Conservation (phyloP, 2,113 vertebrate genomes). For the Bambusicola thoracicus region DNA sequence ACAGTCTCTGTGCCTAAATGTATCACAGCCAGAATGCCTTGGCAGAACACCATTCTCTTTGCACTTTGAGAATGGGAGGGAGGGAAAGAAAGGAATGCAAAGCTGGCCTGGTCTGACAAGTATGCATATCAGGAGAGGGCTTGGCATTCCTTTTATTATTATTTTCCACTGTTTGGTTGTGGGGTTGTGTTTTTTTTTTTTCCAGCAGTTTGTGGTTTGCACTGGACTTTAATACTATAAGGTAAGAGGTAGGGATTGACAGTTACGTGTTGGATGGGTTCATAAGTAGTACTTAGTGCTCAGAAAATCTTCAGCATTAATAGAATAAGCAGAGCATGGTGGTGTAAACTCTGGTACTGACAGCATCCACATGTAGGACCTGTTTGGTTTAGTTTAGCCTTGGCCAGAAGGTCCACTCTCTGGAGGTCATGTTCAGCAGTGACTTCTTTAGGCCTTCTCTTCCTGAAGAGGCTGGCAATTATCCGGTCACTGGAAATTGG, state of each 20-base stretch:
- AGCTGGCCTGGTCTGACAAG: slow-evolving; percentile 20
- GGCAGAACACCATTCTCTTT: neutral
- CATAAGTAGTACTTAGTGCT: neutral
- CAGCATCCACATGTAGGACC: neutral
- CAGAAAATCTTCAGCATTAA: neutral
- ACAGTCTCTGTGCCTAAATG: neutral
- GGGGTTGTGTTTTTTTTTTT: neutral
- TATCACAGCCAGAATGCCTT: neutral
- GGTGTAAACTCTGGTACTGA: neutral
- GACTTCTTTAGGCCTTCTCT: neutral
- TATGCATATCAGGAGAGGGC: slow-evolving; percentile 32
- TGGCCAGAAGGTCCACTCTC: neutral
- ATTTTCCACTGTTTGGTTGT: neutral
- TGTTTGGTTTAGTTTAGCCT: neutral
- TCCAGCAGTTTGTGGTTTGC: neutral
- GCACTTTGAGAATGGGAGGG: slow-evolving; percentile 18
- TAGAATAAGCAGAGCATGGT: neutral
- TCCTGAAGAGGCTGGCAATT: neutral
- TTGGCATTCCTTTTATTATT: slow-evolving; percentile 44
- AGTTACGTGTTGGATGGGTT: slow-evolving; percentile 49
- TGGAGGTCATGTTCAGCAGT: neutral
- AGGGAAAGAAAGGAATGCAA: slow-evolving; percentile 13
- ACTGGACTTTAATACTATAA: neutral
- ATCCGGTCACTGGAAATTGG: neutral
- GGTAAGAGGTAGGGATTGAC: slow-evolving; percentile 12